These are phyloP conservation scores for Drosophila planitibia DNA, from an alignment of 2,888 invertebrate species.

Conservation along the genomic window DNA sequence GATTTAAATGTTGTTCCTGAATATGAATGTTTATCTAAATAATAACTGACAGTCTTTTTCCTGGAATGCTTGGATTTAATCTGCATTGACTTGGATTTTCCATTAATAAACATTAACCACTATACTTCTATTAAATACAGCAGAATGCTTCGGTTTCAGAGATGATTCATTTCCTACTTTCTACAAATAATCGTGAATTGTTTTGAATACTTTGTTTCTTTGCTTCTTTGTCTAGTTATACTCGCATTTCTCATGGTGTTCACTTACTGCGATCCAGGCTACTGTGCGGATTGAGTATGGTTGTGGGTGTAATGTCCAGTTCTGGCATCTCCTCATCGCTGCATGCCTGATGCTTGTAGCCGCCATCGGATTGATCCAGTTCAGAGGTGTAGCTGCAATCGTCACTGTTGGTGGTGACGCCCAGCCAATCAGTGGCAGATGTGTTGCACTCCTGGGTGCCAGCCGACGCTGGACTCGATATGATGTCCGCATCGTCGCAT, in stretches of 20 bases:
- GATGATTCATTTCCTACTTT: neutral
- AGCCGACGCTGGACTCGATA: conserved; percentile 87
- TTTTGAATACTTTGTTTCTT: neutral
- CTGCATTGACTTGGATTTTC: neutral
- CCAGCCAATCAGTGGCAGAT: conserved; percentile 93
- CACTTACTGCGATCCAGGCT: conserved; percentile 91
- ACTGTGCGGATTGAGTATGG: conserved; percentile 90
- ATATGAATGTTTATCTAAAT: neutral
- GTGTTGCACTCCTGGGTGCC: conserved; percentile 87
- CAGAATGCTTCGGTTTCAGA: neutral
- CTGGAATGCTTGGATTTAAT: too few relatives aligned
- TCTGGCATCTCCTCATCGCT: conserved; percentile 86
- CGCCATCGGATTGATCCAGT: conserved; percentile 88
- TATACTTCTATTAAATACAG: neutral
- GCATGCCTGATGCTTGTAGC: conserved; percentile 86
- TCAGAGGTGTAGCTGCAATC: conserved; percentile 92
- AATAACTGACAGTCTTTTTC: neutral
- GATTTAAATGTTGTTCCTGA: neutral
- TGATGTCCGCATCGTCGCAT: conserved; percentile 87
- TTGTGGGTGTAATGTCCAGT: conserved; percentile 90
- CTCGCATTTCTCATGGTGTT: neutral
- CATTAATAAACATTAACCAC: neutral
- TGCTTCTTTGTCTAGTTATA: neutral
- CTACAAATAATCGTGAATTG: neutral
- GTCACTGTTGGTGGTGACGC: conserved; percentile 94